A percentile compares a stretch with the other conserved stretches of the same genome.
Evolutionary conservation across 2,888 invertebrate species (phyloP).

Genomic region (Drosophila greeni): DNA sequence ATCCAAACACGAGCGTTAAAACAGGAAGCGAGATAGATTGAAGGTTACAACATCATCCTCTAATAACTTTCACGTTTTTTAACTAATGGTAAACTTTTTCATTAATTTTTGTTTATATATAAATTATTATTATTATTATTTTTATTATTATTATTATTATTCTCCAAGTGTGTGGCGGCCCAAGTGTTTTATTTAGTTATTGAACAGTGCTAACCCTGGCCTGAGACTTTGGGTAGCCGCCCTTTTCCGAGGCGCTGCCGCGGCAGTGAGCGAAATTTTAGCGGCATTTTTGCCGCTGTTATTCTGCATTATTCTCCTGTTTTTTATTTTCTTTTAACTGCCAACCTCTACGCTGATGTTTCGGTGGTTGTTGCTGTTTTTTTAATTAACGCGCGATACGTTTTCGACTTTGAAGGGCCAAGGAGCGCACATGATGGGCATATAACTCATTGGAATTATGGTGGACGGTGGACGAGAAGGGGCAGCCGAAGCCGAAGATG

Average conservation of each 20-base stretch:
- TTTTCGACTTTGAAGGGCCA: slow-evolving; percentile 64
- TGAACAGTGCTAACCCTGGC: slow-evolving; percentile 56
- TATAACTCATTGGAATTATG: slow-evolving; percentile 71
- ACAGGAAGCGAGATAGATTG: too few species aligned
- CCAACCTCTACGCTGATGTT: slow-evolving; percentile 20
- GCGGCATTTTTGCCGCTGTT: slow-evolving; percentile 70
- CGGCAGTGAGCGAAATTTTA: slow-evolving; percentile 52
- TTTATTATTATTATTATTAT: too few species aligned
- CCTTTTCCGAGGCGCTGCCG: slow-evolving; percentile 41
- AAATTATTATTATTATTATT: too few species aligned
- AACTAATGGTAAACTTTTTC: too few species aligned
- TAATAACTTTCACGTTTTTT: too few species aligned
- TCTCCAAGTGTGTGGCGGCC: slow-evolving; percentile 10
- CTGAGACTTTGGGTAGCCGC: slow-evolving; percentile 43
- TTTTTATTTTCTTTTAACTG: background rate
- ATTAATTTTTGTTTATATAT: too few species aligned
- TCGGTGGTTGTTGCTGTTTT: slow-evolving; percentile 39
- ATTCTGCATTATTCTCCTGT: slow-evolving; percentile 40
- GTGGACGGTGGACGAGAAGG: slow-evolving; percentile 46
- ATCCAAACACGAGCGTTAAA: too few species aligned
- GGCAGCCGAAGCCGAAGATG: slow-evolving; percentile 11
- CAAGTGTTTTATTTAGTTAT: slow-evolving; percentile 72
- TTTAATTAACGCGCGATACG: slow-evolving; percentile 72
- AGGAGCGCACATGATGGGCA: slow-evolving; percentile 63
- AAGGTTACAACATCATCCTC: too few species aligned